Percentiles rank a stretch among this genome's conserved stretches.
Evolutionary conservation across 2,113 vertebrate species (phyloP).

Genomic region (Cercopithecus mona): DNA sequence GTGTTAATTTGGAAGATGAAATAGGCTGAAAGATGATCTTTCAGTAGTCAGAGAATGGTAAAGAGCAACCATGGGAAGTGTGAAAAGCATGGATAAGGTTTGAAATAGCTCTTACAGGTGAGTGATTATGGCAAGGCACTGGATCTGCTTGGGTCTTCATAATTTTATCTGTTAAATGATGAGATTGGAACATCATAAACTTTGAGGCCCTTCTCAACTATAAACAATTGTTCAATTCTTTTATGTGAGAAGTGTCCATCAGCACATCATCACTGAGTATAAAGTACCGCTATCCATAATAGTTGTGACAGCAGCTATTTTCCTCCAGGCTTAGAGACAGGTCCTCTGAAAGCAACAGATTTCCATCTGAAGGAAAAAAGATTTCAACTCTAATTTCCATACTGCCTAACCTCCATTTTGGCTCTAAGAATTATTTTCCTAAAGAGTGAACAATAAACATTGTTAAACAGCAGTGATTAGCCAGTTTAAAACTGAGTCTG

Average conservation of each 20-base stretch:
- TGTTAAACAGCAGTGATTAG: not conserved
- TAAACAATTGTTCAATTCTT: not conserved
- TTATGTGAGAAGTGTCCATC: not conserved
- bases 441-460: slow-evolving; percentile 13
- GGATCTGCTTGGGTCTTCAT: not conserved
- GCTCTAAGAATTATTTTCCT: slow-evolving; percentile 5
- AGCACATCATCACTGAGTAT: not conserved
- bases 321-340: not conserved
- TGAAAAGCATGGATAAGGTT: not conserved
- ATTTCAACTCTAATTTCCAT: not conserved
- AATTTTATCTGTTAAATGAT: not conserved
- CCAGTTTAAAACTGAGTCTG: slow-evolving; percentile 46
- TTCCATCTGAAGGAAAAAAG: slow-evolving; percentile 1
- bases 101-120: not conserved
- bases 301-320: not conserved
- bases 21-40: not conserved
- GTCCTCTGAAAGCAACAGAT: not conserved
- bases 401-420: not conserved
- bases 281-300: not conserved
- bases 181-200: not conserved
- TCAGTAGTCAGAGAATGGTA: not conserved
- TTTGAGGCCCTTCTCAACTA: not conserved
- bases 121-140: not conserved
- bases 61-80: not conserved
- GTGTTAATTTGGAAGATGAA: not conserved